These are phyloP conservation scores for Patella vulgata DNA, from an alignment of 1,140 invertebrate species.

Conservation along the genomic window DNA sequence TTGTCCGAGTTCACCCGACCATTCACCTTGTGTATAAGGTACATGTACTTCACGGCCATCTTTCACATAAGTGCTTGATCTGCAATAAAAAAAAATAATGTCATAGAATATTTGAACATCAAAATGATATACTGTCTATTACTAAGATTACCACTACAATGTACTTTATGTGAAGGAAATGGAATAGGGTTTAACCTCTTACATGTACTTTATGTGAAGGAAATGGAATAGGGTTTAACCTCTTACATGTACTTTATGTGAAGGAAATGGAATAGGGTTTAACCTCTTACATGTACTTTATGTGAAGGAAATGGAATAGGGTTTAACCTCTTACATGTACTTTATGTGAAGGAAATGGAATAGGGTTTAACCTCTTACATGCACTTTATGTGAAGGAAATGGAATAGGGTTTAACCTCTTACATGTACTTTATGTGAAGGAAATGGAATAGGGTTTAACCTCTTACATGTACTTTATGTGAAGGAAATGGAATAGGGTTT, in stretches of 20 bases:
- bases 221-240: background rate
- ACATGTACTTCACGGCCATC: constrained; percentile 43
- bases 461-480: too few species aligned
- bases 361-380: too few species aligned
- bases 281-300: too few species aligned
- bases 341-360: too few species aligned
- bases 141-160: background rate
- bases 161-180: background rate
- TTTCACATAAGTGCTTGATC: constrained; percentile 53
- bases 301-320: too few species aligned
- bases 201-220: background rate
- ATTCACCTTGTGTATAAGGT: constrained; percentile 66
- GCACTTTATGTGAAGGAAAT: too few species aligned
- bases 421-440: too few species aligned
- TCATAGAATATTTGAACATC: background rate
- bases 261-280: background rate
- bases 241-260: background rate
- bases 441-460: too few species aligned
- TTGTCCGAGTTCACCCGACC: constrained; percentile 62
- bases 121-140: background rate
- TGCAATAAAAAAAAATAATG: constrained; percentile 27
- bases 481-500: too few species aligned
- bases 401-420: too few species aligned
- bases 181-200: background rate
- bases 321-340: too few species aligned